Conservation (phyloP, 23 tunicate species). For the Trididemnum miniatum region DNA sequence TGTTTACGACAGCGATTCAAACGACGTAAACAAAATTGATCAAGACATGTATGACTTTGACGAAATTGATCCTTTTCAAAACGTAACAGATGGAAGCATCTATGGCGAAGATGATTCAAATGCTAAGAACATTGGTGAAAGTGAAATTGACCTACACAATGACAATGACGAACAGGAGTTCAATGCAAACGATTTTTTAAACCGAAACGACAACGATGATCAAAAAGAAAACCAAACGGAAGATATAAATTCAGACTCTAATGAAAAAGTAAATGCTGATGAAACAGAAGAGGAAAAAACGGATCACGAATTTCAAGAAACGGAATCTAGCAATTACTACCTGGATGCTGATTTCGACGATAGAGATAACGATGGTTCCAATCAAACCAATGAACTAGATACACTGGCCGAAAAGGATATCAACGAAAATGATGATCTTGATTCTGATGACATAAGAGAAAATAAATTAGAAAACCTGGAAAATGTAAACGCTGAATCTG, state of each 20-base stretch:
- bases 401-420: not conserved
- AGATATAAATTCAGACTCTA: not conserved
- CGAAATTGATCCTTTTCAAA: not conserved
- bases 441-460: not conserved
- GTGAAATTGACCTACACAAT: not conserved
- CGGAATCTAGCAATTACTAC: not conserved
- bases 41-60: conserved; percentile 1
- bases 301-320: not conserved
- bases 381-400: not conserved
- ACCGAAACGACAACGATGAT: not conserved
- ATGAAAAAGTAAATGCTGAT: conserved; percentile 3
- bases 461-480: not conserved
- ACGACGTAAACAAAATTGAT: conserved; percentile 2
- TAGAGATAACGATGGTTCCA: not conserved
- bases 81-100: not conserved
- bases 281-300: not conserved
- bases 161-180: conserved; percentile 4
- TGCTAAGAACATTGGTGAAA: conserved; percentile 3
- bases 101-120: conserved; percentile 8
- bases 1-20: not conserved
- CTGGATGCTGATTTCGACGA: not conserved
- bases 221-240: not conserved
- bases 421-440: not conserved
- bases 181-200: not conserved
- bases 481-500: not conserved